Percentiles rank a stretch among this genome's conserved stretches.
Evolutionary conservation across 2,113 vertebrate species (phyloP).

Genomic region (Phocoena sinus): DNA sequence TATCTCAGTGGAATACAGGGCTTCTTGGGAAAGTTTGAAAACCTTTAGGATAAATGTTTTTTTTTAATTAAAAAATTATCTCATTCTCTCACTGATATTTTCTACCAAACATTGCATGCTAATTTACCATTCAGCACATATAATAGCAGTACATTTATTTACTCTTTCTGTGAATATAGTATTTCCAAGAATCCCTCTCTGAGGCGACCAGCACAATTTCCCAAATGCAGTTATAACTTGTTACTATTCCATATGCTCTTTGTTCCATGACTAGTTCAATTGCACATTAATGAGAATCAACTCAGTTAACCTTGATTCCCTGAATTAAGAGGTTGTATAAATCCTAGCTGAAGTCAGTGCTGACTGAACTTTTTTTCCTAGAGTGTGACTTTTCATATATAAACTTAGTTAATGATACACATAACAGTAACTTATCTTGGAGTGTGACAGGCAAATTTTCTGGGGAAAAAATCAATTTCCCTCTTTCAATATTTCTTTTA

Average conservation of each 20-base stretch:
- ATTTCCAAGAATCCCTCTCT: not conserved
- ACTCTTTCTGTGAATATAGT: not conserved
- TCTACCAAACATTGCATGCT: not conserved
- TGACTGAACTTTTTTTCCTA: conserved; percentile 33
- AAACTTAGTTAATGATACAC: conserved; percentile 68
- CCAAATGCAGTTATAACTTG: not conserved
- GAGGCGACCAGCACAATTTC: not conserved
- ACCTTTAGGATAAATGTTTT: not conserved
- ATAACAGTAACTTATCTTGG: conserved; percentile 66
- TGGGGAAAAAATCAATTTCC: conserved; percentile 70
- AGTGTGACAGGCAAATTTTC: conserved; percentile 76
- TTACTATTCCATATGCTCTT: not conserved
- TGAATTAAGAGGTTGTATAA: conserved; percentile 54
- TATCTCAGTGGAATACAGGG: not conserved
- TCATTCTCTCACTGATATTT: not conserved
- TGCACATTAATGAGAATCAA: conserved; percentile 6
- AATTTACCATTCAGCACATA: not conserved
- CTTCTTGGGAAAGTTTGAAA: not conserved
- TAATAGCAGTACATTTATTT: not conserved
- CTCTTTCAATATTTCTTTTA: conserved; percentile 76
- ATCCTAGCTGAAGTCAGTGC: conserved; percentile 62
- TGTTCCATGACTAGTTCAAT: not conserved
- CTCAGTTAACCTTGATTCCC: conserved; percentile 21
- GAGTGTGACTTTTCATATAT: conserved; percentile 59
- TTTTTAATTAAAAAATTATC: not conserved